Percentiles rank a stretch among this genome's conserved stretches.
phyloP scores from a whole-genome alignment of 2,797 vertebrate species.

The Varecia variegata region DNA sequence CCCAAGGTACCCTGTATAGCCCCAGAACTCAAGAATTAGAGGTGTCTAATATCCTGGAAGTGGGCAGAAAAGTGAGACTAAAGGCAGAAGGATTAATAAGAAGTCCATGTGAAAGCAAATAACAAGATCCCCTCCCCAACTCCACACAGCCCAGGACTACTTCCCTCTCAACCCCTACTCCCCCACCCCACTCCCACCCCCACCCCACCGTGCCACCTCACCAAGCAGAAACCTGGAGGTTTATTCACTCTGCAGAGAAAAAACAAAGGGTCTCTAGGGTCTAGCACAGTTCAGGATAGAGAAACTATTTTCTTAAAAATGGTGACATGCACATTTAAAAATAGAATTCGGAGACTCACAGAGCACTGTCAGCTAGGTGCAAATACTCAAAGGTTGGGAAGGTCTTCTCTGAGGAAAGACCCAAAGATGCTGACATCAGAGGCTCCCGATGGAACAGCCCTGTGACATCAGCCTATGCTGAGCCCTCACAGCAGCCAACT shows the following conservation, averaged over 20 bases:
- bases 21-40: neutral
- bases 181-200: too few relatives aligned
- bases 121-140: neutral
- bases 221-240: neutral
- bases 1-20: neutral
- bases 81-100: neutral
- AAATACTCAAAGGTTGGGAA: neutral
- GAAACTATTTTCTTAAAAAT: neutral
- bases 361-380: neutral
- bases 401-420: neutral
- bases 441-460: neutral
- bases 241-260: neutral
- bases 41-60: neutral
- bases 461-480: neutral
- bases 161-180: neutral
- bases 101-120: neutral
- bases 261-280: neutral
- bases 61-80: neutral
- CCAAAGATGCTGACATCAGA: neutral
- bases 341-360: neutral
- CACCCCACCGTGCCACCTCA: neutral
- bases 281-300: too few relatives aligned
- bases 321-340: neutral
- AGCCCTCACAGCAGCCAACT: neutral
- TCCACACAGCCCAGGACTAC: neutral